phyloP scores from a whole-genome alignment of 2,113 vertebrate species.

The Pelvicachromis taeniatus region DNA sequence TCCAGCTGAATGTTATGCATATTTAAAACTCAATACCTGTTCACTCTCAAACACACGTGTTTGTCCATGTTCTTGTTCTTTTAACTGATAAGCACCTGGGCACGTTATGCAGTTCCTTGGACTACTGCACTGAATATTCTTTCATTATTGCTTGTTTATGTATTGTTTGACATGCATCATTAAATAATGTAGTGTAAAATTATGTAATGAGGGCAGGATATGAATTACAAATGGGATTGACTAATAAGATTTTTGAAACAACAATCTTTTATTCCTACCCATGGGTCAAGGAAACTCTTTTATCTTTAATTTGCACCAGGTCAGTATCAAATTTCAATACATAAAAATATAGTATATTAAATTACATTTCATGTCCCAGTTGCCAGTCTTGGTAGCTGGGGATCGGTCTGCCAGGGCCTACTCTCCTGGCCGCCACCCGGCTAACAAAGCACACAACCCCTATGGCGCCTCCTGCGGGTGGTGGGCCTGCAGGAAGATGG shows the following conservation, averaged over 20 bases:
- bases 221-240: neutral
- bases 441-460: no score
- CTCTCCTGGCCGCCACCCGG: no score
- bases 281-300: neutral
- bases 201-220: neutral
- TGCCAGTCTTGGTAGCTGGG: no score
- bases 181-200: neutral
- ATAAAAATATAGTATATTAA: neutral
- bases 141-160: neutral
- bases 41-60: neutral
- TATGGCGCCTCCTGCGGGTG: no score
- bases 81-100: neutral
- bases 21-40: neutral
- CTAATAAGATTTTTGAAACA: neutral
- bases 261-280: neutral
- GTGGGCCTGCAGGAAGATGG: no score
- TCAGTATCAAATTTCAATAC: neutral
- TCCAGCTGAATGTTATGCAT: neutral
- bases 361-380: neutral
- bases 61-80: neutral
- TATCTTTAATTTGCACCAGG: neutral
- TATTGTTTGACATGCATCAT: neutral
- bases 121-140: neutral
- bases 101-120: neutral
- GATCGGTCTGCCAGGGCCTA: no score